Conservation (phyloP, 2,888 invertebrate genomes). For the Eledone cirrhosa region DNA sequence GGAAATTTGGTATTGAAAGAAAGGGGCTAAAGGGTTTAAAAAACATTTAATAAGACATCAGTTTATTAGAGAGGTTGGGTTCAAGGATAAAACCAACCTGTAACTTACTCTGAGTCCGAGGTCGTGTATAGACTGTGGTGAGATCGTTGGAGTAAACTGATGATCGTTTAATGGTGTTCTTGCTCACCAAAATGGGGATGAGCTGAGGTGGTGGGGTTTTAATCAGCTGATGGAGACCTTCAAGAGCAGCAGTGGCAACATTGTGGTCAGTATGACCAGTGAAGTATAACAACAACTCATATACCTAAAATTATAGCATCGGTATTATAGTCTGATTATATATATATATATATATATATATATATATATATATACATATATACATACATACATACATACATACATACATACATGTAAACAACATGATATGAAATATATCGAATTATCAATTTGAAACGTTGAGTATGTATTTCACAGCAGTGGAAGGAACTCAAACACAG, state of each 20-base stretch:
- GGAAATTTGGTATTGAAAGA: too few species aligned
- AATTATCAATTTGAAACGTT: too few species aligned
- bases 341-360: too few species aligned
- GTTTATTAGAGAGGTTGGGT: neutral
- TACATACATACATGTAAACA: too few species aligned
- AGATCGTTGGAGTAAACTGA: conserved; percentile 53
- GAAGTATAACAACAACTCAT: conserved; percentile 69
- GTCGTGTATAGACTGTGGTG: conserved; percentile 4
- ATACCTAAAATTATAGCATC: conserved; percentile 60
- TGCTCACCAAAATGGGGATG: conserved; percentile 70
- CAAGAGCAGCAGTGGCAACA: conserved; percentile 86
- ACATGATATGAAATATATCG: too few species aligned
- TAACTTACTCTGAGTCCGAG: conserved; percentile 28
- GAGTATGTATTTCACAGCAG: too few species aligned
- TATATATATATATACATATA: too few species aligned
- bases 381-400: too few species aligned
- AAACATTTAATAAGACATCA: too few species aligned
- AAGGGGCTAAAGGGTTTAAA: too few species aligned
- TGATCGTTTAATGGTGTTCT: conserved; percentile 63
- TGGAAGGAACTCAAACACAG: too few species aligned
- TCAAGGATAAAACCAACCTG: neutral
- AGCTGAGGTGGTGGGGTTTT: conserved; percentile 71
- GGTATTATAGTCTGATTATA: too few species aligned
- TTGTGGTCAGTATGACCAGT: conserved; percentile 80
- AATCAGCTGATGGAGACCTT: conserved; percentile 75